Conservation (phyloP, 1,140 invertebrate genomes). For the Charaxes varanes region DNA sequence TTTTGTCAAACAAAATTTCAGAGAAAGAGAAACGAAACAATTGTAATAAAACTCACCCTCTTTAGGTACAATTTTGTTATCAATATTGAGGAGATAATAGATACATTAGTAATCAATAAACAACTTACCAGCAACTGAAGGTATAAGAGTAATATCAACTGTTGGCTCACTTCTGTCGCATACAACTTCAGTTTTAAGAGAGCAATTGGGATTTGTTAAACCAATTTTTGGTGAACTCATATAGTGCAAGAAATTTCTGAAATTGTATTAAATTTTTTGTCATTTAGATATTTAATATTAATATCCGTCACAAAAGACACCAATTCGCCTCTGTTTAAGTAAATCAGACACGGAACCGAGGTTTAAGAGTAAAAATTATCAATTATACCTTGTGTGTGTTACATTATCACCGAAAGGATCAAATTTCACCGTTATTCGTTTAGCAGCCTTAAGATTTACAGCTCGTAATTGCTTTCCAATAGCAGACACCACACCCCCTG, state of each 20-base stretch:
- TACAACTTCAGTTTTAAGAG: slow-evolving; percentile 84
- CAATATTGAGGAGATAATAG: too few relatives aligned
- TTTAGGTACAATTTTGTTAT: too few relatives aligned
- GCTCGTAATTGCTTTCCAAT: slow-evolving; percentile 80
- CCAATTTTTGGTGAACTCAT: slow-evolving; percentile 78
- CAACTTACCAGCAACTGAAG: slow-evolving; percentile 66
- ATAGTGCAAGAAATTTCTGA: slow-evolving; percentile 82
- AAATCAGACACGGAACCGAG: too few relatives aligned
- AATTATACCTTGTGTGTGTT: slow-evolving; percentile 78
- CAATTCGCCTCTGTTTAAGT: too few relatives aligned
- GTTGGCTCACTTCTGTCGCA: slow-evolving; percentile 85
- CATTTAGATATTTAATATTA: too few relatives aligned
- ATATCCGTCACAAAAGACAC: too few relatives aligned
- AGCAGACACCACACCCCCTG: slow-evolving; percentile 78
- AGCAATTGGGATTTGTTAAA: slow-evolving; percentile 83
- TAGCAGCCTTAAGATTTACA: slow-evolving; percentile 86
- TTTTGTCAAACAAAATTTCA: neutral
- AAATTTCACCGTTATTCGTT: slow-evolving; percentile 84
- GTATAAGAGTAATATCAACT: slow-evolving; percentile 75
- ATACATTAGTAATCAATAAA: too few relatives aligned
- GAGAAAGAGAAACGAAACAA: too few relatives aligned
- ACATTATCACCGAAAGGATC: slow-evolving; percentile 87
- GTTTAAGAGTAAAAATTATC: neutral
- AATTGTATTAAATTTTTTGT: too few relatives aligned
- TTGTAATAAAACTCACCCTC: too few relatives aligned